Conservation (phyloP, 2,113 vertebrate genomes). For the Heteronetta atricapilla region DNA sequence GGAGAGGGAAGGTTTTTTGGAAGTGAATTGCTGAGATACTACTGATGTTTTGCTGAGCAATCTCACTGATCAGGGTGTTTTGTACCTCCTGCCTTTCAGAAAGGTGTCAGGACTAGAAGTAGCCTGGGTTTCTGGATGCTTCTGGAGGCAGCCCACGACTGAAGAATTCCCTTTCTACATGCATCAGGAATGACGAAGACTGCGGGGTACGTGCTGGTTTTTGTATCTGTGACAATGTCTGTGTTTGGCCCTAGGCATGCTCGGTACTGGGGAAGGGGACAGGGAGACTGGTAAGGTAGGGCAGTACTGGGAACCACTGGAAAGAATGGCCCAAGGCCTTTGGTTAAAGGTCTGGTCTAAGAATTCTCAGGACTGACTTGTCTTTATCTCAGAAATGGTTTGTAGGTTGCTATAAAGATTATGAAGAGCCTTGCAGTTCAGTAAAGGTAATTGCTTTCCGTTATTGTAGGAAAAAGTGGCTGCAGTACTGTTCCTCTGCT, state of each 20-base stretch:
- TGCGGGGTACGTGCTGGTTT: neutral
- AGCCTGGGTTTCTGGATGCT: neutral
- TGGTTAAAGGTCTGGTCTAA: neutral
- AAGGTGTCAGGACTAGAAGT: neutral
- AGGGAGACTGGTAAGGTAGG: neutral
- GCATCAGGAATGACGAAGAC: neutral
- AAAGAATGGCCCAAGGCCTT: neutral
- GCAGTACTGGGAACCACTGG: neutral
- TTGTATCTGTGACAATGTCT: fast-evolving
- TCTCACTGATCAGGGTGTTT: neutral
- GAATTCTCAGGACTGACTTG: neutral
- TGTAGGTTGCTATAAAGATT: neutral
- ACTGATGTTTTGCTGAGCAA: fast-evolving
- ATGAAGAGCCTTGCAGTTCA: neutral
- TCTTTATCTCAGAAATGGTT: neutral
- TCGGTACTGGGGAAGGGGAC: neutral
- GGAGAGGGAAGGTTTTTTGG: neutral
- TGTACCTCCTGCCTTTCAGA: neutral
- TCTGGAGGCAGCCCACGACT: neutral
- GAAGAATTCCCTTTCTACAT: neutral
- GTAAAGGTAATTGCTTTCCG: neutral
- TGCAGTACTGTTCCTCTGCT: neutral
- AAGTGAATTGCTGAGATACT: neutral
- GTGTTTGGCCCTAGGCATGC: neutral
- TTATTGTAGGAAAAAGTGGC: fast-evolving